Evolutionary conservation across 2,888 invertebrate species (phyloP), one percentile per base, ranked within the genome.

Genomic region (Hemaris fuciformis): DNA sequence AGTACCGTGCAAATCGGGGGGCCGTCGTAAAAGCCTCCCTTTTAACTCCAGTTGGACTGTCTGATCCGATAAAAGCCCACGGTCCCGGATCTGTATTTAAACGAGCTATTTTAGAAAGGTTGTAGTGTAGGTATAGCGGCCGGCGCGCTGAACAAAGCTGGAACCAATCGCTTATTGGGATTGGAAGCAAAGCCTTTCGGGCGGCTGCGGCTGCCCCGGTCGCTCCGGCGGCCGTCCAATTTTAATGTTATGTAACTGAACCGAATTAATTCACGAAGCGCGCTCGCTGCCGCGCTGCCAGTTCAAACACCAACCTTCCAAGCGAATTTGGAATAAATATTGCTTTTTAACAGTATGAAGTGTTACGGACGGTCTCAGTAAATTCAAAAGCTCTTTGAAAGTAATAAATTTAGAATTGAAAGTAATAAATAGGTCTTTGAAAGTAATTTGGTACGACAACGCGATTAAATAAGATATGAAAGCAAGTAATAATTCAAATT

Each of bases 51-150:
- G 75, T 79, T 76, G 79, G 81, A 70, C 79, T 71, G 82, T 82
- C 83, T 83, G 84, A 83, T 83, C 80, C 81, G 78, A 83, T 85
- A 86, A 87, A 84, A 82, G 82, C 84, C 67, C 65, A 68, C 63
- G 70, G 72, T 67, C 70, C 66, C 64, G 64, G 63, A 68, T 75
- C 68, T 71, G 77, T 81, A 84, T 87, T 87, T 79, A 83, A 80
- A 79, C 77, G 77, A 75, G 77, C 81, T 84, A 82, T 84, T 85
- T 80, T 74, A 75, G 75, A 73, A 75, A 70, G 74, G 72, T 70
- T 71, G 68, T 74, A 77, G 72, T 66, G 72, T 68, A 67, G 64
- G 69, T 64, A 57, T 62, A 69, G 61, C 57, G 66, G 66, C 65
- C 70, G 61, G 25, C 60, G 64, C 69, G 59, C 66, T 67, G 73